phyloP scores from a whole-genome alignment of 1,140 invertebrate species.

The Bombus waltoni region DNA sequence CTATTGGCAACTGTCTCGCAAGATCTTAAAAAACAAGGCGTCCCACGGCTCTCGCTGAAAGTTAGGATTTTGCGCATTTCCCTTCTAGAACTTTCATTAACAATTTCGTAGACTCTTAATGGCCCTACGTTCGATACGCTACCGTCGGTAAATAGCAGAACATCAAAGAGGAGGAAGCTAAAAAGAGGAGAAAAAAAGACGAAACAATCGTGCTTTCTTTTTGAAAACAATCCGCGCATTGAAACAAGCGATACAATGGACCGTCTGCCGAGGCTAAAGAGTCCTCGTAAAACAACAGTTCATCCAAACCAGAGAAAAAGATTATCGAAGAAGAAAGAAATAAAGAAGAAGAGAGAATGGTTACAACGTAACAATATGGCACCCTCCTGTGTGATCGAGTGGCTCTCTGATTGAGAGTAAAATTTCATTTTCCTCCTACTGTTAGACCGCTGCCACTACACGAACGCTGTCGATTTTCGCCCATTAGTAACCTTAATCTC shows the following conservation, averaged over 20 bases:
- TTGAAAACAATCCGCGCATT: conserved; percentile 63
- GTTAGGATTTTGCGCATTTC: not conserved
- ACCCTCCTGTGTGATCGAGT: conserved; percentile 71
- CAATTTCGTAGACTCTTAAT: not conserved
- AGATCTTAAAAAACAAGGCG: not conserved
- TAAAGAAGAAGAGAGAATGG: conserved; percentile 54
- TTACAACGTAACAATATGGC: conserved; percentile 66
- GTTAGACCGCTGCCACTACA: conserved; percentile 36
- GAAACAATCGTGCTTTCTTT: conserved; percentile 65
- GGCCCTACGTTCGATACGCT: not conserved
- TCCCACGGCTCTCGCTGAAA: not conserved
- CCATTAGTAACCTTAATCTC: not conserved
- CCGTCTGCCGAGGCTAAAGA: conserved; percentile 37
- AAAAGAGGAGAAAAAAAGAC: conserved; percentile 18
- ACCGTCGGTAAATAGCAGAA: conserved; percentile 47
- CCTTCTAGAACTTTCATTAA: too few species aligned
- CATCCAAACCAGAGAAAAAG: conserved; percentile 43
- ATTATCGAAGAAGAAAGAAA: conserved; percentile 27
- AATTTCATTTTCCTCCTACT: conserved; percentile 47
- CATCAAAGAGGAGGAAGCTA: conserved; percentile 44
- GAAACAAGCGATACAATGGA: conserved; percentile 58
- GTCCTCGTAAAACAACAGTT: conserved; percentile 60
- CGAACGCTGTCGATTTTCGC: conserved; percentile 26
- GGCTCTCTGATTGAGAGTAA: conserved; percentile 43
- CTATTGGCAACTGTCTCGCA: not conserved